Conservation (phyloP, 2,888 invertebrate species). For the Drosophila affinis region DNA sequence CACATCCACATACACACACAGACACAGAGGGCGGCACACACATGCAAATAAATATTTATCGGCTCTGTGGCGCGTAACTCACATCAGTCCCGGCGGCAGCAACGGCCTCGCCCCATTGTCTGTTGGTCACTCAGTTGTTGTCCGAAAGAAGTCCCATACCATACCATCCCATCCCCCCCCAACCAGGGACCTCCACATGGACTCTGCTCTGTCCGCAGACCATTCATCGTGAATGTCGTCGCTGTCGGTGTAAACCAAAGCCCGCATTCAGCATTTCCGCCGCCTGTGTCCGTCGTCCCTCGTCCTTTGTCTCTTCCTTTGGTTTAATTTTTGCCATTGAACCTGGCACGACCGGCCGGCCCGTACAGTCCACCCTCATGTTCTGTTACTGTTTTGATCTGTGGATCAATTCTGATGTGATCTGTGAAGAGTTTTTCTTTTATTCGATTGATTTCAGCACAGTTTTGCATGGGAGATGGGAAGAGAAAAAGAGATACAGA, state of each 20-base stretch:
- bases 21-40: conserved; percentile 7
- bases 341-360: neutral
- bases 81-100: conserved; percentile 25
- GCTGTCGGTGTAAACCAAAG: conserved; percentile 12
- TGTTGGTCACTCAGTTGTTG: conserved; percentile 9
- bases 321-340: conserved; percentile 36
- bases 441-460: conserved; percentile 47
- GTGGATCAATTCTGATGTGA: neutral
- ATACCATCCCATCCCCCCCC: neutral
- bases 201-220: neutral
- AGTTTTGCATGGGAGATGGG: conserved; percentile 15
- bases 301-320: conserved; percentile 44
- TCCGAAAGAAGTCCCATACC: neutral
- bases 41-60: conserved; percentile 74
- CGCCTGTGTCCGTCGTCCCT: conserved; percentile 48
- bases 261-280: conserved; percentile 66
- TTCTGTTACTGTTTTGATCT: neutral
- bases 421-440: conserved; percentile 25
- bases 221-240: conserved; percentile 33
- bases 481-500: neutral
- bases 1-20: conserved; percentile 1
- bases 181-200: neutral
- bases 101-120: neutral
- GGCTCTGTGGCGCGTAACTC: conserved; percentile 63
- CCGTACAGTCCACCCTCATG: neutral